phyloP scores from a whole-genome alignment of 2,797 vertebrate species.

The Cossypha niveicapilla region DNA sequence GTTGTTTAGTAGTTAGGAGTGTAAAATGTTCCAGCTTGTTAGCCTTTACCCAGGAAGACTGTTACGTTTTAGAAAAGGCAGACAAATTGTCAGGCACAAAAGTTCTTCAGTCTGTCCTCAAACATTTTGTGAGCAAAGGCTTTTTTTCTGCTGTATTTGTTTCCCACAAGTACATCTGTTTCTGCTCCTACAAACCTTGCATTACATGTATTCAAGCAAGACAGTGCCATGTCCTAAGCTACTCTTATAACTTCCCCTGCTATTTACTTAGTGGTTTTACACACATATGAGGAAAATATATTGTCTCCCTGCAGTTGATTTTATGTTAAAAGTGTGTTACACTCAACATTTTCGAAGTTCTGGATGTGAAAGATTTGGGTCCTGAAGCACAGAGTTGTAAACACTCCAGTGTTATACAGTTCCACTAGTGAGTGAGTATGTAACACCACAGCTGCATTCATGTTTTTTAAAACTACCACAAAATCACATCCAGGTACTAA shows the following conservation, averaged over 20 bases:
- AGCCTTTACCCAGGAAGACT: not conserved
- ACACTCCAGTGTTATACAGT: accelerated
- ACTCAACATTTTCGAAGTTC: not conserved
- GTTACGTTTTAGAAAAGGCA: not conserved
- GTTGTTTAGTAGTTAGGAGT: not conserved
- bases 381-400: not conserved
- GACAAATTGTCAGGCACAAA: not conserved
- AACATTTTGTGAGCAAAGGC: not conserved
- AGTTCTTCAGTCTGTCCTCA: not conserved
- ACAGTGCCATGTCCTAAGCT: not conserved
- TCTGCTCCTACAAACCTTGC: not conserved
- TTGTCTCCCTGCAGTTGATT: not conserved
- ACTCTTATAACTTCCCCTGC: not conserved
- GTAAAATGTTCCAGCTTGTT: not conserved
- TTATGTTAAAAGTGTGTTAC: not conserved
- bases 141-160: not conserved
- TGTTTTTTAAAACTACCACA: not conserved
- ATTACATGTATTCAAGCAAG: not conserved
- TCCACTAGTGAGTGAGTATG: not conserved
- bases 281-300: not conserved
- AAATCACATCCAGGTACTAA: not conserved
- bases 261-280: not conserved
- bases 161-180: not conserved
- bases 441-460: not conserved
- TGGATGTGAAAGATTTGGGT: not conserved